Percentiles rank a stretch among this genome's conserved stretches.
Evolutionary conservation across 2,113 vertebrate genomes (phyloP).

Genomic region (Myrmecobius fasciatus): DNA sequence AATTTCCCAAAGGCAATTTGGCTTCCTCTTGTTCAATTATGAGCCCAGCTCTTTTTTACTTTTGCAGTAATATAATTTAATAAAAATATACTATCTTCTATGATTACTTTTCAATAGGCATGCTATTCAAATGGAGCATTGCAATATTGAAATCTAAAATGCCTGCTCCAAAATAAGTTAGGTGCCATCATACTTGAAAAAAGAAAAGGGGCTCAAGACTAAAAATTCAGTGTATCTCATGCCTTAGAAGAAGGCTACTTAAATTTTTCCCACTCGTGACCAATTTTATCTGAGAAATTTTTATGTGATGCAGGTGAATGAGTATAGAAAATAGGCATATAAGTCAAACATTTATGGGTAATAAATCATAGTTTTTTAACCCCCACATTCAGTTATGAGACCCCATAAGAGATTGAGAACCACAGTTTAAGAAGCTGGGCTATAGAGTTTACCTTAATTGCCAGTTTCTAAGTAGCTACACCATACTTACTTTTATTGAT

Average conservation of each 20-base stretch:
- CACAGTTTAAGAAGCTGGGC: too few relatives aligned
- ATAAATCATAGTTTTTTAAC: too few relatives aligned
- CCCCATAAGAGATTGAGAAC: too few relatives aligned
- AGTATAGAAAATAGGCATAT: too few relatives aligned
- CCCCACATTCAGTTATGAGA: too few relatives aligned
- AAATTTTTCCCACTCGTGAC: too few relatives aligned
- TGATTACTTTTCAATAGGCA: neutral
- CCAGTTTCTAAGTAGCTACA: neutral
- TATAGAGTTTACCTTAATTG: conserved; percentile 15
- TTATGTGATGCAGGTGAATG: too few relatives aligned
- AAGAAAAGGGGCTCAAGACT: neutral
- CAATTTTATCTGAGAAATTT: too few relatives aligned
- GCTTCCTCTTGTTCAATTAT: neutral
- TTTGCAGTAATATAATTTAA: neutral
- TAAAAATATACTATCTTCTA: neutral
- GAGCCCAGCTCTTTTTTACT: neutral
- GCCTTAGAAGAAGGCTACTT: neutral
- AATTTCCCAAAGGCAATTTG: neutral
- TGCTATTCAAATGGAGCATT: neutral
- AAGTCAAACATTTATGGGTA: too few relatives aligned
- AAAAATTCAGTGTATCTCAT: neutral
- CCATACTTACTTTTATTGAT: conserved; percentile 32
- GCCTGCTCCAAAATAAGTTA: neutral
- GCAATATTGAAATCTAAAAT: conserved; percentile 18
- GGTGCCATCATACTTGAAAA: conserved; percentile 32